Percentiles rank a stretch among this genome's conserved stretches.
Conservation (phyloP, 2,113 vertebrate species). For the Copsychus sechellarum region DNA sequence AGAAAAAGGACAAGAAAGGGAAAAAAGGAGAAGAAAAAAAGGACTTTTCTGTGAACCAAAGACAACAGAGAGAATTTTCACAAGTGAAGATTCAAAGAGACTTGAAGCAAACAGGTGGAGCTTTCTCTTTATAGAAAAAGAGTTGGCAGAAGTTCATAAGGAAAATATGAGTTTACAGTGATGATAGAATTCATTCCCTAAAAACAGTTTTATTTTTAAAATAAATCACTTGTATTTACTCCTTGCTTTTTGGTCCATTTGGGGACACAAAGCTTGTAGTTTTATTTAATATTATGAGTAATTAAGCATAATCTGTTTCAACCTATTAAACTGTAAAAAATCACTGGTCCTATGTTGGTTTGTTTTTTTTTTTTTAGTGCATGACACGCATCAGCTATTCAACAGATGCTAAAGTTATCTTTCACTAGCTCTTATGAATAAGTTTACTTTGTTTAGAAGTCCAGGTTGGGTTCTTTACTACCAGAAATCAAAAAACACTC, state of each 20-base stretch:
- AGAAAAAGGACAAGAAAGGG: accelerated
- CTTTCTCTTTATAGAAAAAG: background rate
- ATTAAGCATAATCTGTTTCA: background rate
- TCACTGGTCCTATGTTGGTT: background rate
- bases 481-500: background rate
- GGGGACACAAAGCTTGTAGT: background rate
- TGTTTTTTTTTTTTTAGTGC: background rate
- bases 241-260: background rate
- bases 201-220: background rate
- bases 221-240: background rate
- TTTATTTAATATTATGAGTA: background rate
- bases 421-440: background rate
- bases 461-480: background rate
- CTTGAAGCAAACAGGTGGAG: background rate
- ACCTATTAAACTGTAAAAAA: background rate
- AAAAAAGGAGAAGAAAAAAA: accelerated
- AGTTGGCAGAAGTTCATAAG: background rate
- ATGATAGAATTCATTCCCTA: background rate
- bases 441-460: background rate
- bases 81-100: background rate
- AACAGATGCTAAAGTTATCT: background rate
- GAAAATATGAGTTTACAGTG: background rate
- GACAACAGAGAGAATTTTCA: background rate
- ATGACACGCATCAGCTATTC: background rate
- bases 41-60: background rate